These are phyloP conservation scores for Carterocephalus palaemon DNA, from an alignment of 2,888 invertebrate genomes.

Conservation along the genomic window DNA sequence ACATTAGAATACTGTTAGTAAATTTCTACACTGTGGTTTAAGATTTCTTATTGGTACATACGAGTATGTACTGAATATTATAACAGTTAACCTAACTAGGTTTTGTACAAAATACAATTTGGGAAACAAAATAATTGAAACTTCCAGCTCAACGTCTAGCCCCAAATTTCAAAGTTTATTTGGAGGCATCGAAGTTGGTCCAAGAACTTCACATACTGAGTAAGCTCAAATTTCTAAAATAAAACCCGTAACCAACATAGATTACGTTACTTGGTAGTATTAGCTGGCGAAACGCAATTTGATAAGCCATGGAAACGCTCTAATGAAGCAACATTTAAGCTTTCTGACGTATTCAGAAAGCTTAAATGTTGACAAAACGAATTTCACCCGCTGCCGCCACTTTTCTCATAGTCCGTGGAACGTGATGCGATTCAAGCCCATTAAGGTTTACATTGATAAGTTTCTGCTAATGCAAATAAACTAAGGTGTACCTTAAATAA, in stretches of 20 bases:
- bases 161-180: slow-evolving; percentile 39
- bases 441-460: slow-evolving; percentile 2
- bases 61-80: too few relatives aligned
- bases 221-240: slow-evolving; percentile 6
- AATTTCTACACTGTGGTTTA: too few relatives aligned
- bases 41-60: too few relatives aligned
- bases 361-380: slow-evolving; percentile 37
- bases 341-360: slow-evolving; percentile 24
- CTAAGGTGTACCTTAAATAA: too few relatives aligned
- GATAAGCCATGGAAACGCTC: slow-evolving; percentile 13
- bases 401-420: slow-evolving; percentile 62
- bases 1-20: too few relatives aligned
- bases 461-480: too few relatives aligned
- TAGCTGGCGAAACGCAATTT: slow-evolving; percentile 17
- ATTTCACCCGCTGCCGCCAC: slow-evolving; percentile 56
- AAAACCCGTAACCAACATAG: slow-evolving; percentile 13
- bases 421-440: slow-evolving; percentile 2
- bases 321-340: too few relatives aligned
- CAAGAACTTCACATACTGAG: slow-evolving; percentile 25
- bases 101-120: too few relatives aligned
- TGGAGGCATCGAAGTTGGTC: slow-evolving; percentile 27
- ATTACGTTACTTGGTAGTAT: slow-evolving; percentile 9
- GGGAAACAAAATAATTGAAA: too few relatives aligned
- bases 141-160: too few relatives aligned
- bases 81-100: too few relatives aligned